These are phyloP conservation scores for Oryzias melastigma DNA, from an alignment of 2,113 vertebrate genomes.

Conservation along the genomic window DNA sequence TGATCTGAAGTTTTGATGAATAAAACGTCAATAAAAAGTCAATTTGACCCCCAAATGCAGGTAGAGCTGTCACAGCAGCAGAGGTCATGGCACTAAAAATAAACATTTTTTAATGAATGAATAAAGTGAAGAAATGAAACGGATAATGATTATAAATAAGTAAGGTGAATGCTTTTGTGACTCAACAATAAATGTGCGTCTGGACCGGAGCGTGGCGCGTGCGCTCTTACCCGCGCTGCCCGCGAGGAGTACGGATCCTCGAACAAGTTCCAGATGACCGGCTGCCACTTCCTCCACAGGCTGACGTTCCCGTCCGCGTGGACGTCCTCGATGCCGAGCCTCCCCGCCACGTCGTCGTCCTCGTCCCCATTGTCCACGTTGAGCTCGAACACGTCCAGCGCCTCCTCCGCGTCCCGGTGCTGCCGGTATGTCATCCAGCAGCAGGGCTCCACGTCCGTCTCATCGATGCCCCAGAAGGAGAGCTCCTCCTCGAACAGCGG, in stretches of 20 bases:
- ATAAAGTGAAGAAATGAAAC: no score
- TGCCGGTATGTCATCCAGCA: constrained; percentile 97
- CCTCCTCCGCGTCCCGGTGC: constrained; percentile 95
- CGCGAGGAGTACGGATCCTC: constrained; percentile 95
- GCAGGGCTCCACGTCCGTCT: constrained; percentile 97
- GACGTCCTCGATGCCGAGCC: constrained; percentile 82
- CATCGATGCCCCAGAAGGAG: constrained; percentile 95
- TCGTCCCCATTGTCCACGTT: constrained; percentile 81
- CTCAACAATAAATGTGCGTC: no score
- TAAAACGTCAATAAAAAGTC: no score
- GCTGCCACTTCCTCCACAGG: constrained; percentile 89
- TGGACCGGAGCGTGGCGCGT: no score
- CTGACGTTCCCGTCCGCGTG: constrained; percentile 75
- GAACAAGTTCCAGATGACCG: constrained; percentile 92
- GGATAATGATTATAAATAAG: no score
- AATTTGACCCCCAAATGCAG: no score
- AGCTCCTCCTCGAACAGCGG: constrained; percentile 95
- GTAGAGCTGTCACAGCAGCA: no score
- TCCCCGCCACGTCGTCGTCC: constrained; percentile 79
- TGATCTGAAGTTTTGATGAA: no score
- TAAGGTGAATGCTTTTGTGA: no score
- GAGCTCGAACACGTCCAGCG: constrained; percentile 94
- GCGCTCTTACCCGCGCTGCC: constrained; percentile 88
- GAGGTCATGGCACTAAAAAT: no score
- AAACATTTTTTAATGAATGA: no score